These are phyloP conservation scores for Bergia sp. DNA, from an alignment of 92 coral and sea anemone genomes.

Conservation along the genomic window DNA sequence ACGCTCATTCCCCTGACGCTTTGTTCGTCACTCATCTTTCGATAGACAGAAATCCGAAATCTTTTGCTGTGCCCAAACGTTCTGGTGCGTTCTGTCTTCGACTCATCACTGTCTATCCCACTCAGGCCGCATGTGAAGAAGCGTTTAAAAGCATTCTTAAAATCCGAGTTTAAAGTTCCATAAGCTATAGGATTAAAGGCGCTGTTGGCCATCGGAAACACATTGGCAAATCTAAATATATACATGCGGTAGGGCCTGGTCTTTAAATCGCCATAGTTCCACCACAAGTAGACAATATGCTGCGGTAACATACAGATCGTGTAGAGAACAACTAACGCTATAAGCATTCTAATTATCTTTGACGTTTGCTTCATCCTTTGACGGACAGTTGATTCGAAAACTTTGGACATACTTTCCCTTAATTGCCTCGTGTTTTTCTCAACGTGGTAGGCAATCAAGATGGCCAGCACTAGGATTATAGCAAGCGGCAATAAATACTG, in stretches of 20 bases:
- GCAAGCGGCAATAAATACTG: constrained; percentile 84
- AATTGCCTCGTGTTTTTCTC: constrained; percentile 65
- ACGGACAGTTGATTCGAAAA: constrained; percentile 75
- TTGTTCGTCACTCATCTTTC: constrained; percentile 33
- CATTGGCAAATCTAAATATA: constrained; percentile 89
- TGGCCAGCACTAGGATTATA: constrained; percentile 74
- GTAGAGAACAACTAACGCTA: constrained; percentile 86
- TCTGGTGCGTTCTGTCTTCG: not conserved
- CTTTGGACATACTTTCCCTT: constrained; percentile 66
- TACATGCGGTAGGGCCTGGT: constrained; percentile 75
- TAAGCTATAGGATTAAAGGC: constrained; percentile 96
- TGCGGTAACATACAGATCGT: constrained; percentile 97
- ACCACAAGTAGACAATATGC: constrained; percentile 83
- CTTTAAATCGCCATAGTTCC: constrained; percentile 74
- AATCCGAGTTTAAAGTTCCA: constrained; percentile 92
- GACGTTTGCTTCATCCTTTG: constrained; percentile 87
- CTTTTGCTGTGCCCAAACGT: constrained; percentile 44
- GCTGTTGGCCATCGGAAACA: constrained; percentile 98
- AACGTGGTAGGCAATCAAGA: constrained; percentile 69
- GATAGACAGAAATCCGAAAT: constrained; percentile 71
- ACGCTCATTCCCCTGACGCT: not conserved
- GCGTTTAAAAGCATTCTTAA: constrained; percentile 82
- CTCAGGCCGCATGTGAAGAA: constrained; percentile 81
- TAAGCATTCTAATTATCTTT: constrained; percentile 94
- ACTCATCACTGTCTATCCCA: constrained; percentile 52